Conservation (phyloP, 1,140 invertebrate genomes). For the Fopius arisanus region DNA sequence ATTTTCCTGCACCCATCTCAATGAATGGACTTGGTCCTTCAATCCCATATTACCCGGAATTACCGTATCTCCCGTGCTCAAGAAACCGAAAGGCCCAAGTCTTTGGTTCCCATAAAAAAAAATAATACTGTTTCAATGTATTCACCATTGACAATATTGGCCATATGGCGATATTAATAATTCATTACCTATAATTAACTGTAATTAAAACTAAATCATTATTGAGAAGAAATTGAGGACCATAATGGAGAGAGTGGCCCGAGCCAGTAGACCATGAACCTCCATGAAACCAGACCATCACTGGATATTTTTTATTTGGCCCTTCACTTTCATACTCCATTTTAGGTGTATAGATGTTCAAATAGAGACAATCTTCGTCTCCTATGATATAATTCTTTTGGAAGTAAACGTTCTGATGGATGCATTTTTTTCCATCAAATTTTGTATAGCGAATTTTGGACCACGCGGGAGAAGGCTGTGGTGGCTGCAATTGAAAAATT, state of each 20-base stretch:
- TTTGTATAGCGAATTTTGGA: slow-evolving; percentile 47
- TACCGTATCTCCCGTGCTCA: slow-evolving; percentile 69
- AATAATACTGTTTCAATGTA: too few relatives aligned
- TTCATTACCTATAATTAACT: slow-evolving; percentile 76
- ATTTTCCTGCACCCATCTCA: slow-evolving; percentile 77
- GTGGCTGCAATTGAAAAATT: neutral
- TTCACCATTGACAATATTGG: too few relatives aligned
- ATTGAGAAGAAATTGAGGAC: slow-evolving; percentile 77
- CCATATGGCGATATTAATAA: too few relatives aligned
- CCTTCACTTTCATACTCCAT: slow-evolving; percentile 16
- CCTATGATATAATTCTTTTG: slow-evolving; percentile 69
- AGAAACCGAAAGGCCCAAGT: slow-evolving; percentile 73
- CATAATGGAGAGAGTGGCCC: slow-evolving; percentile 71
- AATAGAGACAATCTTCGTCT: slow-evolving; percentile 83
- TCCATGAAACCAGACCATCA: slow-evolving; percentile 81
- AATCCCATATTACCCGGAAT: slow-evolving; percentile 77
- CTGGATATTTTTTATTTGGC: slow-evolving; percentile 59
- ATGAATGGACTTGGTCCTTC: slow-evolving; percentile 75
- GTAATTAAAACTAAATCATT: slow-evolving; percentile 79
- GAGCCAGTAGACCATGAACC: slow-evolving; percentile 78
- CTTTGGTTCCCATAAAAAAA: slow-evolving; percentile 34
- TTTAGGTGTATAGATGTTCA: slow-evolving; percentile 84
- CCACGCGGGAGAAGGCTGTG: neutral
- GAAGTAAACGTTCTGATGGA: slow-evolving; percentile 73
- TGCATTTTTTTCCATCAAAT: slow-evolving; percentile 71